A percentile compares a stretch with the other conserved stretches of the same genome.
These are phyloP conservation scores for Umimayanthus kanabou DNA, from an alignment of 92 coral and sea anemone genomes.

Conservation along the genomic window DNA sequence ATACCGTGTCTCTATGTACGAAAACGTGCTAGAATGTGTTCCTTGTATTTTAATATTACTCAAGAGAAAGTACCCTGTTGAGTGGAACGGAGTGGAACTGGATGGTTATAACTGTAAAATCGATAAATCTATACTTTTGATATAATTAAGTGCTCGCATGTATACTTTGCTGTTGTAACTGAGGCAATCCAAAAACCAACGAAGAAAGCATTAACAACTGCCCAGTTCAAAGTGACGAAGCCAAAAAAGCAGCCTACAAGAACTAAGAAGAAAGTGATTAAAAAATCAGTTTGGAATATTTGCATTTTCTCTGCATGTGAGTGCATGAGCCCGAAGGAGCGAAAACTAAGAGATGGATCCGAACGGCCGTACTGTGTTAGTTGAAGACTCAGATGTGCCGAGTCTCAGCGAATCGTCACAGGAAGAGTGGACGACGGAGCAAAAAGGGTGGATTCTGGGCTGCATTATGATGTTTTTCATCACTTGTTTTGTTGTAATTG, in stretches of 20 bases:
- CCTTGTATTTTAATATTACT: too few species aligned
- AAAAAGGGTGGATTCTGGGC: conserved; percentile 4
- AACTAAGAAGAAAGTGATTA: neutral
- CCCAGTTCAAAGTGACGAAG: neutral
- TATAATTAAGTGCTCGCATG: neutral
- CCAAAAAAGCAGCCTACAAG: neutral
- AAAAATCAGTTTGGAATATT: neutral
- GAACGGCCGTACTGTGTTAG: neutral
- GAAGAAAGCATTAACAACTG: neutral
- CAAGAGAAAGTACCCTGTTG: neutral
- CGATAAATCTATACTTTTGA: too few species aligned
- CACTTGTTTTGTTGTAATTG: neutral
- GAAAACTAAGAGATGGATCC: neutral
- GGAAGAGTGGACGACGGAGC: neutral
- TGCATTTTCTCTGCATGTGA: neutral
- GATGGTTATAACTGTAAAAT: too few species aligned
- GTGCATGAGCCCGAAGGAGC: neutral
- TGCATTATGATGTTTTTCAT: conserved; percentile 1
- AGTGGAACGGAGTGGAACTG: neutral
- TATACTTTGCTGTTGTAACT: neutral
- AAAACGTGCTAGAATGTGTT: neutral
- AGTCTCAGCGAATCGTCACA: neutral
- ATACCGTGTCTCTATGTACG: neutral
- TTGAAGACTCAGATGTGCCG: neutral
- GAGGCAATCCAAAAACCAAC: neutral